Conservation (phyloP, 2,113 vertebrate genomes). For the Caretta caretta region DNA sequence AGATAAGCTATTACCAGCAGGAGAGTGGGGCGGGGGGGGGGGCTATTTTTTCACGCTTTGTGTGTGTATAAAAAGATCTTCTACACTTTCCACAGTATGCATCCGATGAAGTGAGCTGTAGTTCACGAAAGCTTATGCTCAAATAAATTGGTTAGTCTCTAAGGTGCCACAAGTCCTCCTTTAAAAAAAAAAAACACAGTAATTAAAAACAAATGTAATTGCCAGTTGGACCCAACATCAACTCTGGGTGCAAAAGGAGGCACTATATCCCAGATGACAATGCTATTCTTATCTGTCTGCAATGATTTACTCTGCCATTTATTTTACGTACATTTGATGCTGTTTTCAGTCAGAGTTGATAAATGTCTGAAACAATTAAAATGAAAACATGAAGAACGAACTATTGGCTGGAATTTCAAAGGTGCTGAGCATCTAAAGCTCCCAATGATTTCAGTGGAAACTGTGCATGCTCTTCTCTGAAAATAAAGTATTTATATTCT, state of each 20-base stretch:
- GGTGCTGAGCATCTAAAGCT: background rate
- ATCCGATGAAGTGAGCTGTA: too few species aligned
- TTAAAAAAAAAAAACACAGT: background rate
- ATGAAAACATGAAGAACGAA: background rate
- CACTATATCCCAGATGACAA: background rate
- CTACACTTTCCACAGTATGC: too few species aligned
- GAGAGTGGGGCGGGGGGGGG: too few species aligned
- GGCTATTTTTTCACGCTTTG: too few species aligned
- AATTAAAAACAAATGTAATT: background rate
- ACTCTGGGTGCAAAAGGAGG: background rate
- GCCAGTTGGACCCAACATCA: background rate
- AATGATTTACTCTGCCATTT: background rate
- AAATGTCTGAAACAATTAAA: constrained; percentile 9
- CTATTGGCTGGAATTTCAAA: background rate
- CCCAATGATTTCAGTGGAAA: background rate
- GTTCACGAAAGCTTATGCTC: too few species aligned
- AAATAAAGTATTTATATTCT: background rate
- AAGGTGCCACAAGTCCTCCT: too few species aligned
- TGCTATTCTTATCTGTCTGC: background rate
- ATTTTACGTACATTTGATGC: background rate
- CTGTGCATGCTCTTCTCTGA: background rate
- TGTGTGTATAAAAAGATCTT: too few species aligned
- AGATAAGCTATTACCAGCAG: too few species aligned
- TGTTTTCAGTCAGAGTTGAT: background rate
- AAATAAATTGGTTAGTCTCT: too few species aligned